These are phyloP conservation scores for Podotricha telesiphe DNA, from an alignment of 2,888 invertebrate genomes.

Conservation along the genomic window DNA sequence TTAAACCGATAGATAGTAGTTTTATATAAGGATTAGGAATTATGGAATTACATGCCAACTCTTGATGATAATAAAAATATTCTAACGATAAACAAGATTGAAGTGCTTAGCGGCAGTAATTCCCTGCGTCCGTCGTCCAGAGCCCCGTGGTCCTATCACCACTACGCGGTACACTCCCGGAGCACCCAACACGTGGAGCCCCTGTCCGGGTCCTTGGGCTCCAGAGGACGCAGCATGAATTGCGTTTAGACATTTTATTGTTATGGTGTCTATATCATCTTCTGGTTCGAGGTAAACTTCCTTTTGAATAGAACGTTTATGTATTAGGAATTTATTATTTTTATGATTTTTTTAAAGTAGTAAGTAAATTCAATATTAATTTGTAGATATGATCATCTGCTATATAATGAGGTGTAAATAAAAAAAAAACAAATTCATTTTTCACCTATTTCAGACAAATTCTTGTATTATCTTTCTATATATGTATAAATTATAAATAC, in stretches of 20 bases:
- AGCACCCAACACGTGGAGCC: constrained; percentile 64
- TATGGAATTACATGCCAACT: too few relatives aligned
- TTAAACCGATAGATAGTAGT: too few relatives aligned
- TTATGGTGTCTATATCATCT: constrained; percentile 54
- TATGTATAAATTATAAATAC: too few relatives aligned
- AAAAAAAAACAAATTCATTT: too few relatives aligned
- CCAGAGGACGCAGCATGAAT: constrained; percentile 64
- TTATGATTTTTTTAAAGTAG: too few relatives aligned
- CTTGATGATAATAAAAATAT: not conserved
- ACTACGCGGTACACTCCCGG: constrained; percentile 84
- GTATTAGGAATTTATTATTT: too few relatives aligned
- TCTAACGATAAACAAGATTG: constrained; percentile 73
- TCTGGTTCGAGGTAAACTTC: constrained; percentile 61
- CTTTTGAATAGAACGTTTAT: constrained; percentile 47
- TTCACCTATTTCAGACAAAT: too few relatives aligned
- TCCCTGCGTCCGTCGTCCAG: constrained; percentile 83
- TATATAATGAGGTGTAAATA: too few relatives aligned
- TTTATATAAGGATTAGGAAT: too few relatives aligned
- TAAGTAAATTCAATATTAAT: too few relatives aligned
- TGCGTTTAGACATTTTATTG: constrained; percentile 66
- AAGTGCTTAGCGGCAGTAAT: constrained; percentile 76
- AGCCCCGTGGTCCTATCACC: constrained; percentile 84
- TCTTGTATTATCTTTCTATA: too few relatives aligned
- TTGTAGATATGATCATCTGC: too few relatives aligned
- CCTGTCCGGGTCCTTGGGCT: constrained; percentile 63